These are phyloP conservation scores for Megathymus violae DNA, from an alignment of 1,140 invertebrate genomes.

Conservation along the genomic window DNA sequence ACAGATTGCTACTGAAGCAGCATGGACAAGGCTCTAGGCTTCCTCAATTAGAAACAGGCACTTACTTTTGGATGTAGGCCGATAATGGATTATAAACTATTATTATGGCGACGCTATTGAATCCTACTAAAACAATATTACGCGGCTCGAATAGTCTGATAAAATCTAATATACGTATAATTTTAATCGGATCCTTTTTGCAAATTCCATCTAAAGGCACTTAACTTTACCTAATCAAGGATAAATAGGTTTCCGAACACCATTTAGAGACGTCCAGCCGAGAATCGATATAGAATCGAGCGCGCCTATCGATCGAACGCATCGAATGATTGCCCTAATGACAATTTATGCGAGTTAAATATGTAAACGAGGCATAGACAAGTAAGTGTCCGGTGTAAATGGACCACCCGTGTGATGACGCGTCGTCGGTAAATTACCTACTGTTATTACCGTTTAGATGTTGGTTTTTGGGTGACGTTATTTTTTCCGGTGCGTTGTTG, in stretches of 20 bases:
- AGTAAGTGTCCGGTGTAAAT: conserved; percentile 51
- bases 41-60: no score
- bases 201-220: neutral
- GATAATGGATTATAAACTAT: no score
- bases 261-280: conserved; percentile 49
- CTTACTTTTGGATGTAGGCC: no score
- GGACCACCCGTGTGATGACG: conserved; percentile 58
- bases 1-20: no score
- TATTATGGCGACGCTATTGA: neutral
- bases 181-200: conserved; percentile 4
- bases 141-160: neutral
- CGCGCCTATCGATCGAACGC: conserved; percentile 62
- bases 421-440: conserved; percentile 19
- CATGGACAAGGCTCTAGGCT: no score
- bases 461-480: conserved; percentile 42
- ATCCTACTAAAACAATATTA: neutral
- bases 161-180: neutral
- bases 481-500: conserved; percentile 7
- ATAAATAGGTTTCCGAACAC: conserved; percentile 25
- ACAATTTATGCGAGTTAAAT: conserved; percentile 73
- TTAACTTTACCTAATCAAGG: conserved; percentile 28
- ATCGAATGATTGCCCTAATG: conserved; percentile 72
- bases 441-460: conserved; percentile 39
- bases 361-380: conserved; percentile 70
- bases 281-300: conserved; percentile 59